These are phyloP conservation scores for Pelobates cultripes DNA, from an alignment of 2,797 vertebrate species.

Conservation along the genomic window DNA sequence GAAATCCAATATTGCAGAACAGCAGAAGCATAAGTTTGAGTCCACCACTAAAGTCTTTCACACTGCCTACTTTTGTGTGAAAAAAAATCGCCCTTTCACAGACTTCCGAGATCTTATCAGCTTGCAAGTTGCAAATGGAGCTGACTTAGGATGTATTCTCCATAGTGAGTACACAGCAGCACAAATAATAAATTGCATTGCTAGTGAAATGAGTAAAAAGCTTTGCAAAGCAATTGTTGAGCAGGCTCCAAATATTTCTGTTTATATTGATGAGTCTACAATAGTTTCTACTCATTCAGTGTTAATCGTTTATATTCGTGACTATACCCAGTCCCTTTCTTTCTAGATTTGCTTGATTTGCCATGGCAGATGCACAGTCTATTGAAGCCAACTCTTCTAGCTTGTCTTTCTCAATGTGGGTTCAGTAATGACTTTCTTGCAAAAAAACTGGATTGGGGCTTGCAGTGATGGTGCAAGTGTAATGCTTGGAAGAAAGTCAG, in stretches of 20 bases:
- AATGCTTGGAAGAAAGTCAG: not conserved
- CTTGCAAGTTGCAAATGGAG: not conserved
- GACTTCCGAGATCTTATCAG: constrained; percentile 2
- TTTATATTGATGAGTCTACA: constrained; percentile 1
- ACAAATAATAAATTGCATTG: not conserved
- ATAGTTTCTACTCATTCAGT: not conserved
- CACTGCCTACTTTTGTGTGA: no score
- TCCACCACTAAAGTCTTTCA: no score
- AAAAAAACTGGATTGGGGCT: not conserved
- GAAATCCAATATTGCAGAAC: constrained; percentile 6
- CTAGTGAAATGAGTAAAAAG: not conserved
- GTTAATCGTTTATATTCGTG: not conserved
- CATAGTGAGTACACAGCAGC: no score
- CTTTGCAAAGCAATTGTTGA: not conserved
- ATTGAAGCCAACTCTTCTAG: no score
- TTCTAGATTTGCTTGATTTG: not conserved
- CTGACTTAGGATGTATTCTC: not conserved
- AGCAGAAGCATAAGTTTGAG: not conserved
- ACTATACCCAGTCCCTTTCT: not conserved
- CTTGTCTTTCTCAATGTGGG: not conserved
- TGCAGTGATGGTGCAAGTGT: not conserved
- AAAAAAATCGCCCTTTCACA: not conserved
- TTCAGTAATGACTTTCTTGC: constrained; percentile 7
- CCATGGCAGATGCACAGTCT: not conserved
- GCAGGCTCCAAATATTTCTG: not conserved